Evolutionary conservation across 1,140 invertebrate species (phyloP), one percentile per base, ranked within the genome.

Genomic region (Scaptodrosophila lebanonensis): DNA sequence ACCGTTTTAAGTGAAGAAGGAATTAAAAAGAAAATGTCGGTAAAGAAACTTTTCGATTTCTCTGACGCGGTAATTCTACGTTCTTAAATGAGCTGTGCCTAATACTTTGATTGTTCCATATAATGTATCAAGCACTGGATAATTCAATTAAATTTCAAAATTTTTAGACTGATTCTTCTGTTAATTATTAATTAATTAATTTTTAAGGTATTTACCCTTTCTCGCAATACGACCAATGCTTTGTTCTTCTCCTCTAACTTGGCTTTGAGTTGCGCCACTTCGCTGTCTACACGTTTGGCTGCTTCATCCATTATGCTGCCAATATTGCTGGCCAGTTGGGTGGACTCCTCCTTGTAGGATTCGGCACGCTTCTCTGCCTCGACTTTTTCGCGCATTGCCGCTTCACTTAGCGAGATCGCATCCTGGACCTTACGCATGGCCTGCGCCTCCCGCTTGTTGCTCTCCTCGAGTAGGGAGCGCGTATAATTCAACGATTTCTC

Each of bases 281-380:
- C 89, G 36, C 83, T 88, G 75, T 91, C 90, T 52, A 92, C 89
- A 76, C 90, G 91, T 1, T 84, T 79, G 3, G 90, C 90, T 56
- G 92, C 88, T 30, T 90, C 89, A 39, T 92, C 87, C 66, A 92
- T 90, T 12, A 91, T 91, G 45, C 58, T 57, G 16, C 83, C 76
- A 13, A 87, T 79, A 4, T 53, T 84, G 8, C 32, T 51, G 6
- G 75, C 70, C 32, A 86, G 39, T 30, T 77, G 45, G 6, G 42
- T 45, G 3, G 62, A 51, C 40, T 86, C 83, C 40, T 86, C 83
- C 35, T 72, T 75, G 11, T 82, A 71, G 9, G 44, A 9, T 50
- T 64, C 67, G 13, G 87, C 79, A 7, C 56, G 56, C 22, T 69
- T 73, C 3, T 84, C 52, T 5, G 87, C 83, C 13, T 67, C 68